Evolutionary conservation across 2,888 invertebrate species (phyloP), one percentile per base, ranked within the genome.

Genomic region (Drosophila birchii): DNA sequence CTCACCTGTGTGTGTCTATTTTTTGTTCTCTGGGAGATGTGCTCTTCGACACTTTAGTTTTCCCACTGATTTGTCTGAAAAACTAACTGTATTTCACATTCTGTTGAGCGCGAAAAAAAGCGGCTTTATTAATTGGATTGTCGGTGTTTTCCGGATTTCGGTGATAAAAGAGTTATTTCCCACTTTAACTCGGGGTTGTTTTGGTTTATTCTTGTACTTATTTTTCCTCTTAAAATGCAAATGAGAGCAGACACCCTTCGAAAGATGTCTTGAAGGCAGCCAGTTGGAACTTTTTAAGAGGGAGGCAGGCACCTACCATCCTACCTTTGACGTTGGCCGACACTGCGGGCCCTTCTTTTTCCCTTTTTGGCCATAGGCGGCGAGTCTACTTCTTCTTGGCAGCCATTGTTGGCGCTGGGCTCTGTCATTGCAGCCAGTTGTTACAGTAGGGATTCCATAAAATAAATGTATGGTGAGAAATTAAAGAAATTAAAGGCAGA

Each of bases 381-480:
- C 23, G 51, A 58, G 71, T 71, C 68, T n/a, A n/a, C n/a, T 71
- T 71, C 68, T 71, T 71, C 68, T 71, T 68, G 71, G 38, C 68
- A 32, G 68, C 43, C 68, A 69, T 74, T 76, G 69, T 62, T 76
- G 78, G 63, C 74, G 60, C 66, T 76, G 86, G 23, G 44, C 68
- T 76, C 70, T 82, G 81, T 87, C 81, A 82, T 85, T 82, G 81
- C 72, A 66, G 81, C 80, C 77, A 85, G 82, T 23, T 44, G 82
- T 23, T 44, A 66, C 64, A 66, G 64, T 26, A 3, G n/a, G 11
- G 43, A 43, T 34, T 41, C 60, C 26, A 26, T 29, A 34, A 34
- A n/a, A 18, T n/a, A 23, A 20, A 26, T 18, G 12, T 12, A 23
- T 3, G 14, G 39, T 29, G 5, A 60, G 20, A 3, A n/a, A 26